phyloP scores from a whole-genome alignment of 2,797 vertebrate species.

The Artibeus lituratus region DNA sequence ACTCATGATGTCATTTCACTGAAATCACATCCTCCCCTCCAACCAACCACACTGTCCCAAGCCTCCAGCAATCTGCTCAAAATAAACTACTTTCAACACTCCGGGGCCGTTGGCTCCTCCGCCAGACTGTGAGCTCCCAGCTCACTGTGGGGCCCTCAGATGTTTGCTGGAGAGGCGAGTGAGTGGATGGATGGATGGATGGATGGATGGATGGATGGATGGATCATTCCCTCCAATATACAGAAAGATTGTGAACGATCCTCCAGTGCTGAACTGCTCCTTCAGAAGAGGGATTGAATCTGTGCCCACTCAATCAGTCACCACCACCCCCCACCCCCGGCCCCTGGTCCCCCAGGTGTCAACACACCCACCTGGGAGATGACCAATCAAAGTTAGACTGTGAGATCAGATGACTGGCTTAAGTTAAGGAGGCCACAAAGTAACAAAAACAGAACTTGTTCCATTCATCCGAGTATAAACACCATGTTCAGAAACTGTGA shows the following conservation, averaged over 20 bases:
- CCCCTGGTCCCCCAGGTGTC: neutral
- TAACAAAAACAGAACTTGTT: neutral
- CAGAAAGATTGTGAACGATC: neutral
- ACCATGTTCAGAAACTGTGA: neutral
- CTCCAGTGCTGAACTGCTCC: neutral
- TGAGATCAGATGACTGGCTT: neutral
- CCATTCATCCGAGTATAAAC: neutral
- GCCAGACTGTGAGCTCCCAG: neutral
- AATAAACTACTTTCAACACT: neutral
- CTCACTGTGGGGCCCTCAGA: neutral
- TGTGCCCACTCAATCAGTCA: neutral
- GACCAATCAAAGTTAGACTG: neutral
- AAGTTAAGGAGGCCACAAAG: neutral
- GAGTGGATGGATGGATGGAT: neutral
- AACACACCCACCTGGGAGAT: neutral
- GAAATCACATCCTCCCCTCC: neutral
- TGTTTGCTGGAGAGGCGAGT: neutral
- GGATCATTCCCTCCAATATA: neutral
- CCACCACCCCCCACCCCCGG: too few relatives aligned
- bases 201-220: too few relatives aligned
- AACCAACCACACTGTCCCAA: neutral
- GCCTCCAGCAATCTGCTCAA: neutral
- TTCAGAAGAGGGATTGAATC: neutral
- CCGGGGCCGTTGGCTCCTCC: neutral
- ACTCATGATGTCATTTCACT: neutral